Conservation (phyloP, 1,140 invertebrate genomes). For the Ips typographus region DNA sequence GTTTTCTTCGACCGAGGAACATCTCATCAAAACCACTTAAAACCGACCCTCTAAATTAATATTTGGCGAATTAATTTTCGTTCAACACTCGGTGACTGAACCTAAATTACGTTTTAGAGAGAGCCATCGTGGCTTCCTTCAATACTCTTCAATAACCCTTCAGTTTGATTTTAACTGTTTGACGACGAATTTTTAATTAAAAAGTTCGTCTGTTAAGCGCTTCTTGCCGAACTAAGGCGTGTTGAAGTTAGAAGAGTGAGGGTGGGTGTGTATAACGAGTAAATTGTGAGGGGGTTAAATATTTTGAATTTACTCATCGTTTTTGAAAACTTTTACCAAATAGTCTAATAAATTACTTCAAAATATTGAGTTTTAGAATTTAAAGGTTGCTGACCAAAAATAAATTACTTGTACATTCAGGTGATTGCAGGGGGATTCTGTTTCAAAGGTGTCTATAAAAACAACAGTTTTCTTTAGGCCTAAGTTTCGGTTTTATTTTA, state of each 20-base stretch:
- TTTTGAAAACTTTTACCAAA: no score
- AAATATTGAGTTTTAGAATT: no score
- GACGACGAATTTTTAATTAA: slow-evolving; percentile 4
- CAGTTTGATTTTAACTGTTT: slow-evolving; percentile 2
- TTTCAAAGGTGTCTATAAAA: no score
- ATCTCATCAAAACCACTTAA: not conserved
- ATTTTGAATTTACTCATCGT: no score
- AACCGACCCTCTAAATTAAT: slow-evolving; percentile 12
- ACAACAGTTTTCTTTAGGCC: no score
- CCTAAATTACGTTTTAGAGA: slow-evolving; percentile 7
- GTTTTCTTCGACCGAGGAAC: not conserved
- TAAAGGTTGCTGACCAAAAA: no score
- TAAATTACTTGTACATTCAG: no score
- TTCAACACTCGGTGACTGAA: slow-evolving; percentile 6
- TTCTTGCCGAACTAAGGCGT: not conserved
- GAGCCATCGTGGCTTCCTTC: slow-evolving; percentile 2
- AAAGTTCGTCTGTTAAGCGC: not conserved
- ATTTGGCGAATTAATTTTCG: slow-evolving; percentile 7
- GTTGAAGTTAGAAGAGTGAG: not conserved
- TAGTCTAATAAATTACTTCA: no score
- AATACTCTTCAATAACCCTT: slow-evolving; percentile 5
- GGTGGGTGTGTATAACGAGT: no score
- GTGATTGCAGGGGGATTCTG: no score
- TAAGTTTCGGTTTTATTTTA: no score
- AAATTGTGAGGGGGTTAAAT: no score